Conservation (phyloP, 2,113 vertebrate species). For the Forbesichthys papilliferus region DNA sequence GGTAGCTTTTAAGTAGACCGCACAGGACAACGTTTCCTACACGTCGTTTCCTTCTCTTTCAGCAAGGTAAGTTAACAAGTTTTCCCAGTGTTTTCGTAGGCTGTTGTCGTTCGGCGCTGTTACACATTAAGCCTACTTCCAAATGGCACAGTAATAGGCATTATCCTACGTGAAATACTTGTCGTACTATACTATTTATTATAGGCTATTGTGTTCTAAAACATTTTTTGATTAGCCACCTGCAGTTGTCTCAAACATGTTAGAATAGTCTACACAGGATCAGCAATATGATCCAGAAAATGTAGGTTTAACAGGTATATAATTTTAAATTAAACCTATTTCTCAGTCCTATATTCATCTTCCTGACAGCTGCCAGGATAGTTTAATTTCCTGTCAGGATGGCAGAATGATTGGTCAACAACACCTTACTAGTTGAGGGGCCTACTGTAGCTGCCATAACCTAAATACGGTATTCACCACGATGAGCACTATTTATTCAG, state of each 20-base stretch:
- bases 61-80: conserved; percentile 43
- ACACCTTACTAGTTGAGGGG: conserved; percentile 29
- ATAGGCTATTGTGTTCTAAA: no score
- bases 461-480: conserved; percentile 1
- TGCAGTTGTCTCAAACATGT: no score
- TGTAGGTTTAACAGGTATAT: background rate
- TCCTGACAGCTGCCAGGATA: conserved; percentile 41
- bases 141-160: background rate
- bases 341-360: background rate
- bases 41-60: conserved; percentile 14
- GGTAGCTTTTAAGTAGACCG: background rate
- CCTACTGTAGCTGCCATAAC: conserved; percentile 2
- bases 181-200: background rate
- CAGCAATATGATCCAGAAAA: no score
- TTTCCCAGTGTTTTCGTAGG: background rate
- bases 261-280: no score
- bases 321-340: background rate
- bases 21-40: background rate
- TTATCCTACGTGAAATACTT: background rate
- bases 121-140: background rate
- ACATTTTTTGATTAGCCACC: no score
- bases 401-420: conserved; percentile 2
- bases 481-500: conserved; percentile 6
- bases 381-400: background rate
- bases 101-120: background rate